Conservation (phyloP, 2,888 invertebrate genomes). For the Lasioglossum leucozonium region DNA sequence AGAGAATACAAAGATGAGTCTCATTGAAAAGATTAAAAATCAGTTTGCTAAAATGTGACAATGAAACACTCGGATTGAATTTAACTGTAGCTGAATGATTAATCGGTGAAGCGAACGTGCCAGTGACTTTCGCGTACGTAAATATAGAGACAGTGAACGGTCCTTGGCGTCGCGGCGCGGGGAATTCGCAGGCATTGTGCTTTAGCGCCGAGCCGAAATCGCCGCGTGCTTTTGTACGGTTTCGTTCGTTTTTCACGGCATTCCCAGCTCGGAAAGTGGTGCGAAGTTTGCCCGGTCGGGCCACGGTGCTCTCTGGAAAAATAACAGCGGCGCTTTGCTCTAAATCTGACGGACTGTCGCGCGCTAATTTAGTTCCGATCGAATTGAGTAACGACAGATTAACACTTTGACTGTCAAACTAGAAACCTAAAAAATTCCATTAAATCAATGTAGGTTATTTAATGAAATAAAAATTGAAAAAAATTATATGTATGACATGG, state of each 20-base stretch:
- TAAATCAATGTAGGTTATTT: no score
- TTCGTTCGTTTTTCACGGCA: constrained; percentile 64
- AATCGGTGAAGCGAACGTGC: constrained; percentile 71
- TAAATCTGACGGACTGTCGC: constrained; percentile 48
- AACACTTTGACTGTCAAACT: no score
- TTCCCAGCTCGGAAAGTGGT: constrained; percentile 43
- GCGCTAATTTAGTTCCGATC: constrained; percentile 27
- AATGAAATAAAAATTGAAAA: no score
- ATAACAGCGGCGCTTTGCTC: constrained; percentile 51
- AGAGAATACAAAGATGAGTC: neutral
- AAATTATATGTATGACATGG: no score
- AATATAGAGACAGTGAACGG: constrained; percentile 69
- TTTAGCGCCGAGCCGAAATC: constrained; percentile 66
- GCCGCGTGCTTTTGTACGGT: constrained; percentile 57
- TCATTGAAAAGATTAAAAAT: neutral
- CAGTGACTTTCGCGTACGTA: constrained; percentile 69
- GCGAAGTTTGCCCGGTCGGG: constrained; percentile 5
- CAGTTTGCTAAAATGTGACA: neutral
- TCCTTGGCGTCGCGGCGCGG: constrained; percentile 62
- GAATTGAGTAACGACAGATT: constrained; percentile 44
- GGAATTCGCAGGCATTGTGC: constrained; percentile 70
- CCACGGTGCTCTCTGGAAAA: constrained; percentile 45
- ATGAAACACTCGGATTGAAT: constrained; percentile 29
- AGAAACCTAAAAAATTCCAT: no score
- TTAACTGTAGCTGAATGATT: constrained; percentile 54